Base-by-base conservation (phyloP, 1,140 invertebrate species). In the Drosophila mojavensis region DNA sequence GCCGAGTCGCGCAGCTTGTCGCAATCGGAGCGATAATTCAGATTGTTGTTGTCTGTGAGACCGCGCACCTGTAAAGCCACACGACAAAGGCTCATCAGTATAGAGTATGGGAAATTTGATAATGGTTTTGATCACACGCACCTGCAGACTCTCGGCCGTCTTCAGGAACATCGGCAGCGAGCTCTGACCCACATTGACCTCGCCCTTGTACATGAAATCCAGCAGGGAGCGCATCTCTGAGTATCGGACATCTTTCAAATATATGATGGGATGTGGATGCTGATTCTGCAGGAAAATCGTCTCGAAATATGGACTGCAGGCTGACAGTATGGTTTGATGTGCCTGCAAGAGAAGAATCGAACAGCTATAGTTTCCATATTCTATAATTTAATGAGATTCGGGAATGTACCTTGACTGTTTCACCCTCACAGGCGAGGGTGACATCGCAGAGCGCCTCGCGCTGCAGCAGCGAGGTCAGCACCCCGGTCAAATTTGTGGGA, bases 271-370 rank as follows among this genome's bases (percentile, higher is more conserved):
- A 94, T 98, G 97, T 91, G 97, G 96, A 94, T 97, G 97, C 75
- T 94, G 95, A 93, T 97, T 98, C 93, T 97, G 96, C 81, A 98
- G 94, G 93, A 98, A 98, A 93, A 98, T 96, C 92, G 95, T 96
- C 94, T 98, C 97, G 93, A 98, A 98, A 94, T 98, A 98, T 61
- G 97, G 97, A 93, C 97, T 98, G 94, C 97, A 98, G 75, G 97
- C 97, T 50, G 97, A 98, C 58, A 98, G 94, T 93, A 98, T 97
- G 64, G 97, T 97, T 93, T 98, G 97, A 93, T 98, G 97, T 79
- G 97, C 97, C 94, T 94, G 26, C 9, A 78, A 72, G 15, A 7
- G 3, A 26, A 13, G 11, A 43, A 11, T 3, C 3, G 20, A 24
- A 41, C 4, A 10, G 10, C 9, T n/a, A 41, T n/a, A 41, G 10